A percentile compares a stretch with the other conserved stretches of the same genome.
These are phyloP conservation scores for Grantiella picta DNA, from an alignment of 2,113 vertebrate species.

Conservation along the genomic window DNA sequence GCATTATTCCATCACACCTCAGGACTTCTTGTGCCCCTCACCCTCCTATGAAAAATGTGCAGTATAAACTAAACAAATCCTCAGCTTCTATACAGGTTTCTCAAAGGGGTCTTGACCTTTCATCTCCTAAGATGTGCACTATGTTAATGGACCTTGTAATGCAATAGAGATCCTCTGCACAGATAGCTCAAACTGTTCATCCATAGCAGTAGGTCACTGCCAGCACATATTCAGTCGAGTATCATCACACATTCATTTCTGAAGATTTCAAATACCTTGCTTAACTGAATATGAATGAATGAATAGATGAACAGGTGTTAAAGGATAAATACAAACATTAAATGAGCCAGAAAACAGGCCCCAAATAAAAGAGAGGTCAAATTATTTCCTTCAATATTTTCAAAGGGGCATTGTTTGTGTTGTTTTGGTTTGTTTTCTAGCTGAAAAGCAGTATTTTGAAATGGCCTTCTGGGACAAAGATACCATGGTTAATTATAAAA, in stretches of 20 bases:
- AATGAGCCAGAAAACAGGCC: neutral
- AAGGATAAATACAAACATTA: neutral
- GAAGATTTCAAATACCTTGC: conserved; percentile 25
- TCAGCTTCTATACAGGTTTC: neutral
- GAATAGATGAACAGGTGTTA: conserved; percentile 33
- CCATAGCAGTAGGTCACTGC: conserved; percentile 13
- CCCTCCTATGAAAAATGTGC: neutral
- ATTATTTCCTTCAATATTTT: neutral
- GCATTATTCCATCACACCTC: neutral
- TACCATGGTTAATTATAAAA: neutral
- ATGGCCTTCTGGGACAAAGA: neutral
- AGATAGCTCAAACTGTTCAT: conserved; percentile 2
- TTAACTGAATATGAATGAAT: conserved; percentile 44
- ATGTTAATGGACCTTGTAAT: neutral
- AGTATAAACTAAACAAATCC: conserved; percentile 30
- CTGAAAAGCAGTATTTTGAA: conserved; percentile 16
- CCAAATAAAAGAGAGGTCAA: neutral
- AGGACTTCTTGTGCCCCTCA: neutral
- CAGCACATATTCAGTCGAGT: conserved; percentile 7
- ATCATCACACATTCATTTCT: conserved; percentile 9
- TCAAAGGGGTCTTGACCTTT: neutral
- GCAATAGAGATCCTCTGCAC: neutral
- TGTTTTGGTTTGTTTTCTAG: neutral
- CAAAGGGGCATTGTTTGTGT: neutral
- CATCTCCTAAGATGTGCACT: neutral